Evolutionary conservation across 2,888 invertebrate species (phyloP).

Genomic region (Drosophila fungiperda): DNA sequence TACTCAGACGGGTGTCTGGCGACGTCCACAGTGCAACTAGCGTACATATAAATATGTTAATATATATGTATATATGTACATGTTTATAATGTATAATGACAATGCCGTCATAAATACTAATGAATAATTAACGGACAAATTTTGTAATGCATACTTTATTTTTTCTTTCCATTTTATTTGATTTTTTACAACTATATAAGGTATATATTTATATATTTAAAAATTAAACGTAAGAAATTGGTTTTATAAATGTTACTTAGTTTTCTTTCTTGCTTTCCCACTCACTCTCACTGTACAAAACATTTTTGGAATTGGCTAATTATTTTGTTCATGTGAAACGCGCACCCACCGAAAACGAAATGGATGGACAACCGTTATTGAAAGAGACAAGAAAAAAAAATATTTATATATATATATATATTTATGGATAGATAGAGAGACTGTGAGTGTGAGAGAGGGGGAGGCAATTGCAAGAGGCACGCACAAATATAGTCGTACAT

Average conservation of each 20-base stretch:
- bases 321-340: slow-evolving; percentile 42
- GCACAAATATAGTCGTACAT: slow-evolving; percentile 60
- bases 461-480: slow-evolving; percentile 34
- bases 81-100: too few species aligned
- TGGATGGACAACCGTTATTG: slow-evolving; percentile 26
- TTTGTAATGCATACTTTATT: too few species aligned
- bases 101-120: too few species aligned
- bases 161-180: too few species aligned
- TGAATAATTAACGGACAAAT: too few species aligned
- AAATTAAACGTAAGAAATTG: neutral
- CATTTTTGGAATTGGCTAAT: slow-evolving; percentile 29
- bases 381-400: neutral
- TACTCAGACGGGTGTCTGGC: slow-evolving; percentile 27
- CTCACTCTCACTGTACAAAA: slow-evolving; percentile 6
- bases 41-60: neutral
- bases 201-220: neutral
- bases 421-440: neutral
- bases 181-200: neutral
- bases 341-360: slow-evolving; percentile 49
- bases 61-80: neutral
- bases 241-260: neutral
- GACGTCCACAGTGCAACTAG: slow-evolving; percentile 15
- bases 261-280: too few species aligned
- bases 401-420: neutral
- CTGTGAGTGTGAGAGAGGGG: neutral